These are phyloP conservation scores for Drosophila bunnanda DNA, from an alignment of 2,888 invertebrate species.

Conservation along the genomic window DNA sequence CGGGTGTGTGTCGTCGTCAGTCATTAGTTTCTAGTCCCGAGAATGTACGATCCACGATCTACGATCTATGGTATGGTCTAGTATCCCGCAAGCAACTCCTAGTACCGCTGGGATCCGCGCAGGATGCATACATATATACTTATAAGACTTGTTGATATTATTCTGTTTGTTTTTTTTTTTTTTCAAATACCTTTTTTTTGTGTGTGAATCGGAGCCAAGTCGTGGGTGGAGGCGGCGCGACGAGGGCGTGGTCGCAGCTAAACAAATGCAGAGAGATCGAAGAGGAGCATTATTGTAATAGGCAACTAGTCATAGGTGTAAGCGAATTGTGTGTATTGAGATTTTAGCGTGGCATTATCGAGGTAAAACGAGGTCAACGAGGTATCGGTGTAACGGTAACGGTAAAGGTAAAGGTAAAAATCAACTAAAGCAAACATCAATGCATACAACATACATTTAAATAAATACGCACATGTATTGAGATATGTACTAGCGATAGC, in stretches of 20 bases:
- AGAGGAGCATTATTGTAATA: slow-evolving; percentile 49
- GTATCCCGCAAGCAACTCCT: neutral
- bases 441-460: slow-evolving; percentile 31
- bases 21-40: slow-evolving; percentile 25
- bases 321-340: slow-evolving; percentile 72
- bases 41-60: slow-evolving; percentile 1
- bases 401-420: slow-evolving; percentile 15
- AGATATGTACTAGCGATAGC: slow-evolving; percentile 37
- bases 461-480: slow-evolving; percentile 27
- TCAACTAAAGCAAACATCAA: slow-evolving; percentile 25
- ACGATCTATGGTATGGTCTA: neutral
- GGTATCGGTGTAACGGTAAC: neutral
- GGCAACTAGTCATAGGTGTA: slow-evolving; percentile 68
- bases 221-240: slow-evolving; percentile 1
- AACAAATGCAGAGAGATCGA: slow-evolving; percentile 31
- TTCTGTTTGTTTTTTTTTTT: slow-evolving; percentile 66
- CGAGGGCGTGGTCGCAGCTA: slow-evolving; percentile 15
- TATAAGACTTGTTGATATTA: slow-evolving; percentile 77
- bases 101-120: slow-evolving; percentile 2
- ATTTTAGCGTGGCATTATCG: slow-evolving; percentile 66
- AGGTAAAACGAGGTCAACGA: neutral
- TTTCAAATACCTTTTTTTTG: slow-evolving; percentile 52
- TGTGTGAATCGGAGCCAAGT: slow-evolving; percentile 23
- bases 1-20: slow-evolving; percentile 19
- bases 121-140: slow-evolving; percentile 40